phyloP scores from a whole-genome alignment of 2,113 vertebrate species.

The Cichladusa arquata region DNA sequence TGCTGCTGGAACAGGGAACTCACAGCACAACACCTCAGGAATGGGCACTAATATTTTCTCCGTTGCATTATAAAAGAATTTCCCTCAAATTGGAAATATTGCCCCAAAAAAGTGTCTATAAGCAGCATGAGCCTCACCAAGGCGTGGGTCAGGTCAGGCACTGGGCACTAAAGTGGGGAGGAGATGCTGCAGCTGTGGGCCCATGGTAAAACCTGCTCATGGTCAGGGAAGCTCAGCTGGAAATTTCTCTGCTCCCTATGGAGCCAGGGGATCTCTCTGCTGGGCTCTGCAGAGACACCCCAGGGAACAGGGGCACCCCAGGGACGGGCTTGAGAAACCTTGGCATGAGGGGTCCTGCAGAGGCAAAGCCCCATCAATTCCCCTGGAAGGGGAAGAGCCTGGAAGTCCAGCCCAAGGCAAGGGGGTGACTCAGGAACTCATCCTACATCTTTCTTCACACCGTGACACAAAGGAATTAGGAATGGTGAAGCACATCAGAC shows the following conservation, averaged over 20 bases:
- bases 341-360: background rate
- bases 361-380: fast-evolving
- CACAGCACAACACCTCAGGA: background rate
- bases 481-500: background rate
- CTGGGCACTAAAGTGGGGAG: background rate
- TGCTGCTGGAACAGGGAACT: background rate
- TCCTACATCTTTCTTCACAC: background rate
- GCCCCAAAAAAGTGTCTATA: fast-evolving
- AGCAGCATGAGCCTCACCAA: fast-evolving
- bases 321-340: background rate
- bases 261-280: background rate
- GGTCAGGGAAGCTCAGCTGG: background rate
- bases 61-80: background rate
- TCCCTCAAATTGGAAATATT: background rate
- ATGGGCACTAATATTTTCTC: background rate
- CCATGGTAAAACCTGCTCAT: background rate
- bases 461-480: background rate
- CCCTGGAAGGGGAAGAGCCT: background rate
- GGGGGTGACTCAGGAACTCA: background rate
- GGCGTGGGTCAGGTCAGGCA: background rate
- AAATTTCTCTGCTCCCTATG: fast-evolving
- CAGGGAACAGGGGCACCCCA: background rate
- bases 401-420: background rate
- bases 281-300: background rate
- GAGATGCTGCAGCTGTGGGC: fast-evolving